phyloP scores from a whole-genome alignment of 2,113 vertebrate genomes.

The Acanthochromis polyacanthus region DNA sequence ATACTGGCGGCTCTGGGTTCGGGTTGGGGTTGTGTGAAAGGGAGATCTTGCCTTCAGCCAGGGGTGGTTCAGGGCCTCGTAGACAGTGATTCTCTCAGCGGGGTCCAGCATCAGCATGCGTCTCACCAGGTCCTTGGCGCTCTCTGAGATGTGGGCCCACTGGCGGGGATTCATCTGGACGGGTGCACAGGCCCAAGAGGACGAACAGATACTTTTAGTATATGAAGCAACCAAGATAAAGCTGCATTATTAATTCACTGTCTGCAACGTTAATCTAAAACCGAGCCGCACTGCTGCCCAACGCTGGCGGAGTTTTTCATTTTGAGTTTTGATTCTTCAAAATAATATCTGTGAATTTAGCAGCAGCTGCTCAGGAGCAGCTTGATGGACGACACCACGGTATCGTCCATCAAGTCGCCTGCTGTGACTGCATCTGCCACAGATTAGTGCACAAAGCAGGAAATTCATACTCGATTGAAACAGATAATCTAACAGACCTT shows the following conservation, averaged over 20 bases:
- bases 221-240: neutral
- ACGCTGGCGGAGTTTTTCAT: too few relatives aligned
- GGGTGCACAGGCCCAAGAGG: conserved; percentile 34
- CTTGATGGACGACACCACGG: neutral
- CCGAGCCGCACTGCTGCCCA: neutral
- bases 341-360: neutral
- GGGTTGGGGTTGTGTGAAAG: neutral
- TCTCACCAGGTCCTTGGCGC: conserved; percentile 98
- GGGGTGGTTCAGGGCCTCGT: conserved; percentile 98
- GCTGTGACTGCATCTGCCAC: conserved; percentile 21
- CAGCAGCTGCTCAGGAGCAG: conserved; percentile 7
- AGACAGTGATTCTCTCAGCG: conserved; percentile 98
- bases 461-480: conserved; percentile 20
- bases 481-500: neutral
- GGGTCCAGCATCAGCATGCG: conserved; percentile 99
- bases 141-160: conserved; percentile 99
- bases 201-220: neutral
- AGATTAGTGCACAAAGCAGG: conserved; percentile 34
- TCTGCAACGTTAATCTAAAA: neutral
- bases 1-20: too few relatives aligned
- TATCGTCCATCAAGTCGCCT: conserved; percentile 7
- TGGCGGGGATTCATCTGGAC: conserved; percentile 97
- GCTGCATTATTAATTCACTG: neutral
- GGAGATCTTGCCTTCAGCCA: conserved; percentile 92
- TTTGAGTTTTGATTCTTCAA: neutral